Base-by-base conservation (phyloP, 2,113 vertebrate species). In the Prionailurus viverrinus region DNA sequence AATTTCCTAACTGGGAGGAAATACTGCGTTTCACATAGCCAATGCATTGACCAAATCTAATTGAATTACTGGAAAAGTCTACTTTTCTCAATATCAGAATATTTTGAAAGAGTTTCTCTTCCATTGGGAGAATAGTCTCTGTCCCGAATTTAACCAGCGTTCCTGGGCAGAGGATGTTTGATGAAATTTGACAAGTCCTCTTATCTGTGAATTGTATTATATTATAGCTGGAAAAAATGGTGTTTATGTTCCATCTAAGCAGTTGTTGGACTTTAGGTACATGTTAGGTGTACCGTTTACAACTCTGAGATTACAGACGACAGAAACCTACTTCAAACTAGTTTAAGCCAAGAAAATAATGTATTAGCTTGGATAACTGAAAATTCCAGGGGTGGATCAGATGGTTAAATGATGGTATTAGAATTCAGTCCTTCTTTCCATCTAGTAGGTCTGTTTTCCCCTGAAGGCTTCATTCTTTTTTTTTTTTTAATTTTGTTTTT, bases 171-270 rank as follows among this genome's bases (percentile, higher is more conserved):
- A 81, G 41, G 82, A 78, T 86, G 29, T 81, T 91, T 96, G 18
- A 21, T 96, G n/a, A 93, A 55, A 79, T 87, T 90, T 79, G 65
- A 68, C 48, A 84, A 9, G 41, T 71, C 16, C 21, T 93, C 36
- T 25, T 80, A 80, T 71, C 36, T 94, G 3, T 96, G 55, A 82
- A 93, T 96, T 96, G 85, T 69, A 94, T 92, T 79, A 63, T 88
- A 69, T 82, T 80, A 55, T 79, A 89, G 33, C 61, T 76, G 36
- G 51, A 48, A 87, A 81, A 93, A 93, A 61, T 93, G 80, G 7
- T 91, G 29, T 89, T 95, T 79, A 45, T 96, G 39, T 95, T 74
- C 31, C 36, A 58, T 88, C 16, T 94, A 87, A 81, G 27, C 45
- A 90, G 0, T 91, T 94, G 45, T 85, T 82, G 58, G 95, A 88